phyloP scores from a whole-genome alignment of 2,797 vertebrate genomes.

The Pterois miles region DNA sequence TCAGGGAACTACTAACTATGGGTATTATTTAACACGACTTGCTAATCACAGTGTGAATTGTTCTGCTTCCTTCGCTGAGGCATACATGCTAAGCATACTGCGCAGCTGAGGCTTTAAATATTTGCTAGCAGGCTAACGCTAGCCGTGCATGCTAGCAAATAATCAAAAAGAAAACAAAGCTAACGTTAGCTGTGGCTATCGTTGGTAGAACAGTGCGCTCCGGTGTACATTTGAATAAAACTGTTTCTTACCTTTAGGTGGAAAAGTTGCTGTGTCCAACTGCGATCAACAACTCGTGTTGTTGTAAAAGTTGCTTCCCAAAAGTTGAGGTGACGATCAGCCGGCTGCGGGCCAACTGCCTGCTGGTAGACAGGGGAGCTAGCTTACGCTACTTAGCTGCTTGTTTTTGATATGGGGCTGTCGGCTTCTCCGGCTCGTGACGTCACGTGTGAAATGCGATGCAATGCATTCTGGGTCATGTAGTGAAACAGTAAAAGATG shows the following conservation, averaged over 20 bases:
- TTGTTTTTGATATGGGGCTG: constrained; percentile 70
- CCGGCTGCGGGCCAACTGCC: constrained; percentile 66
- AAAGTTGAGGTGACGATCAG: constrained; percentile 67
- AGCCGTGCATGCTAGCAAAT: constrained; percentile 55
- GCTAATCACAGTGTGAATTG: background rate
- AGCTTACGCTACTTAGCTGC: constrained; percentile 64
- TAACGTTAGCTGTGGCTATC: constrained; percentile 66
- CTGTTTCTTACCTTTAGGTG: constrained; percentile 50
- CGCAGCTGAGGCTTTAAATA: constrained; percentile 63
- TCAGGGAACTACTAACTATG: background rate
- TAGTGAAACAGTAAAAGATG: constrained; percentile 9
- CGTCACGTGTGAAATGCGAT: constrained; percentile 49
- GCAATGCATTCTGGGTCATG: constrained; percentile 52
- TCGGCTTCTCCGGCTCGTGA: constrained; percentile 68
- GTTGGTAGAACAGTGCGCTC: background rate
- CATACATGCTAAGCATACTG: constrained; percentile 37
- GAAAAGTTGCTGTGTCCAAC: background rate
- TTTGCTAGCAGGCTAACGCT: constrained; percentile 64
- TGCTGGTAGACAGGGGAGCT: constrained; percentile 42
- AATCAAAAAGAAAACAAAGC: constrained; percentile 78
- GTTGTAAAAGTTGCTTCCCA: constrained; percentile 65
- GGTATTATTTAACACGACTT: background rate
- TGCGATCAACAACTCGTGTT: constrained; percentile 22
- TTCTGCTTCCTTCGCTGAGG: background rate
- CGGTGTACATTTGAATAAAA: background rate